Conservation (phyloP, 2,888 invertebrate genomes). For the Odontomyia ornata region DNA sequence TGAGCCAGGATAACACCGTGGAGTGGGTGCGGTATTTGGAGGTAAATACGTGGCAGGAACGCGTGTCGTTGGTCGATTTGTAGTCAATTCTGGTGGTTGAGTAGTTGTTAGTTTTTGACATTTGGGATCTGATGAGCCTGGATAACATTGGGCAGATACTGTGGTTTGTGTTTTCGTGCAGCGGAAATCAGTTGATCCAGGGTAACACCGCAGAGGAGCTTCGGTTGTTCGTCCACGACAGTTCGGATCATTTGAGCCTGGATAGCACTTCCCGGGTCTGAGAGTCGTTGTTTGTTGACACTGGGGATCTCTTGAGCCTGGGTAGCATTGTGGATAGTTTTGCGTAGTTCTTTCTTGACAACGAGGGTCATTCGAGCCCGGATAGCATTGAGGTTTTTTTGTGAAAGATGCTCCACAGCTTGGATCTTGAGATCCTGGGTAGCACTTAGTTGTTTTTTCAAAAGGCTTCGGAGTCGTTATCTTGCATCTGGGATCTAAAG, state of each 20-base stretch:
- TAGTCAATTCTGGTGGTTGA: neutral
- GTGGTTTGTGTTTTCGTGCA: too few relatives aligned
- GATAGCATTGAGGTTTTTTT: constrained; percentile 54
- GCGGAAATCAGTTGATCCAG: constrained; percentile 60
- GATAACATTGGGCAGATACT: too few relatives aligned
- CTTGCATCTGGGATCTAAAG: constrained; percentile 54
- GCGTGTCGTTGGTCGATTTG: neutral
- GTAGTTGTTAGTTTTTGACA: constrained; percentile 54
- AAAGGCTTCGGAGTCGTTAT: constrained; percentile 47
- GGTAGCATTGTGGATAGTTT: constrained; percentile 55
- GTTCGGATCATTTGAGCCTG: constrained; percentile 58
- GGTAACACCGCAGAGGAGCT: constrained; percentile 58
- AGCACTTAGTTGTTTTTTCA: constrained; percentile 52
- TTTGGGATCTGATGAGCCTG: constrained; percentile 58
- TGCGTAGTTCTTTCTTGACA: constrained; percentile 54
- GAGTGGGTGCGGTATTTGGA: constrained; percentile 43
- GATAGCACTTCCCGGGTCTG: constrained; percentile 58
- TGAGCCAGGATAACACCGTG: constrained; percentile 56
- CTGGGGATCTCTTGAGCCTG: constrained; percentile 58
- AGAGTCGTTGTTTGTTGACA: constrained; percentile 56
- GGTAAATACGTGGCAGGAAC: constrained; percentile 56
- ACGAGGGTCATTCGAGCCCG: constrained; percentile 58
- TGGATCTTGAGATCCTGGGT: constrained; percentile 56
- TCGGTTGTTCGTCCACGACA: constrained; percentile 49
- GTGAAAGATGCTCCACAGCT: constrained; percentile 53